A percentile compares a stretch with the other conserved stretches of the same genome.
These are phyloP conservation scores for Mormyrus proboscirostris DNA, from an alignment of 2,797 vertebrate species.

Conservation along the genomic window DNA sequence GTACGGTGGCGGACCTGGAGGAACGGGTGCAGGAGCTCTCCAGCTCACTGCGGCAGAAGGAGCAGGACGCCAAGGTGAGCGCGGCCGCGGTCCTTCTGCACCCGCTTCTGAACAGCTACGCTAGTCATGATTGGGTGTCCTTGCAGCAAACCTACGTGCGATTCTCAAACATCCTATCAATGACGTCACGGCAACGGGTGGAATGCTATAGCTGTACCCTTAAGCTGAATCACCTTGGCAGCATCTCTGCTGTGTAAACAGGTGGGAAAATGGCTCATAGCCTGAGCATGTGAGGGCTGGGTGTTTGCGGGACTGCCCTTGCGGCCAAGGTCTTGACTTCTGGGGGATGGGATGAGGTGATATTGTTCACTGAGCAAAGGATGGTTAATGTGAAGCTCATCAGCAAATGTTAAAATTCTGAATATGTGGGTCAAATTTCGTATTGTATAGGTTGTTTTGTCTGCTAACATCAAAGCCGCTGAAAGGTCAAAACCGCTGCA, in stretches of 20 bases:
- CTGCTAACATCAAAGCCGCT: background rate
- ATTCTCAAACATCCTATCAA: background rate
- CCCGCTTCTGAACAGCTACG: background rate
- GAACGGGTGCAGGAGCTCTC: constrained; percentile 55
- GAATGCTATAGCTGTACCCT: background rate
- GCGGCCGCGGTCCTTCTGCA: background rate
- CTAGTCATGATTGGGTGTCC: background rate
- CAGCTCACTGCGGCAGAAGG: constrained; percentile 64
- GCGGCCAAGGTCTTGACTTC: background rate
- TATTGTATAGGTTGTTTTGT: background rate
- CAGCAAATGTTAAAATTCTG: background rate
- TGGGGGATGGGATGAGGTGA: background rate
- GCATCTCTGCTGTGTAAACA: background rate
- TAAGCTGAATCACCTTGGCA: background rate
- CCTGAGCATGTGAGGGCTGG: background rate
- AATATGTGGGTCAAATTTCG: background rate
- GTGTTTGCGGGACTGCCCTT: background rate
- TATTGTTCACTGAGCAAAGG: background rate
- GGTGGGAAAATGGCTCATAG: background rate
- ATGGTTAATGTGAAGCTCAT: background rate
- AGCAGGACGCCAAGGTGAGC: constrained; percentile 66
- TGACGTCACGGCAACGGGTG: background rate
- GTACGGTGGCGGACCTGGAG: constrained; percentile 56
- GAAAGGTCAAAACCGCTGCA: background rate
- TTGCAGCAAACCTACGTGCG: background rate